A percentile compares a stretch with the other conserved stretches of the same genome.
Conservation (phyloP, 2,888 invertebrate species). For the Schizaphis graminum region DNA sequence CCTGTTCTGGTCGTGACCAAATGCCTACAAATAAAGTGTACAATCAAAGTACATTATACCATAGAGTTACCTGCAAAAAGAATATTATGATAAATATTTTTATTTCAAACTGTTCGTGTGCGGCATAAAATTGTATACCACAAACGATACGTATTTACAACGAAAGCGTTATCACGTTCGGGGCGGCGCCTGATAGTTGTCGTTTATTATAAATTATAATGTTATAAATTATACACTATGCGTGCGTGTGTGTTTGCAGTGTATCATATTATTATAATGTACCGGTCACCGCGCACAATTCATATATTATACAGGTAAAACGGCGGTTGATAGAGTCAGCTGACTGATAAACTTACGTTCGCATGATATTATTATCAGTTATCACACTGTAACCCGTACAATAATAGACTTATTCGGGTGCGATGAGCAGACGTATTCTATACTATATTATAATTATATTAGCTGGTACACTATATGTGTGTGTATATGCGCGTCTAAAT, state of each 20-base stretch:
- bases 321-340: slow-evolving; percentile 11
- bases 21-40: not conserved
- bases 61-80: not conserved
- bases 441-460: too few species aligned
- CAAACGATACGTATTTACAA: not conserved
- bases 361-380: not conserved
- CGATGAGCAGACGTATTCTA: not conserved
- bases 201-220: not conserved
- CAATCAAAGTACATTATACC: not conserved
- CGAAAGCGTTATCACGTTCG: not conserved
- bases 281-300: not conserved
- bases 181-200: not conserved
- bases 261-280: not conserved
- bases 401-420: not conserved
- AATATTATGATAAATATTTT: not conserved
- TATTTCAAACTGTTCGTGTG: not conserved
- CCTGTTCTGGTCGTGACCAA: not conserved
- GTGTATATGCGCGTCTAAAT: not conserved
- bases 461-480: not conserved
- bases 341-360: slow-evolving; percentile 21
- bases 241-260: not conserved
- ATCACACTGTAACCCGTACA: not conserved
- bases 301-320: not conserved
- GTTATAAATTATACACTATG: not conserved
- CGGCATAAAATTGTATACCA: not conserved